Percentiles rank a stretch among this genome's conserved stretches.
These are phyloP conservation scores for Choloepus didactylus DNA, from an alignment of 2,797 vertebrate species.

Conservation along the genomic window DNA sequence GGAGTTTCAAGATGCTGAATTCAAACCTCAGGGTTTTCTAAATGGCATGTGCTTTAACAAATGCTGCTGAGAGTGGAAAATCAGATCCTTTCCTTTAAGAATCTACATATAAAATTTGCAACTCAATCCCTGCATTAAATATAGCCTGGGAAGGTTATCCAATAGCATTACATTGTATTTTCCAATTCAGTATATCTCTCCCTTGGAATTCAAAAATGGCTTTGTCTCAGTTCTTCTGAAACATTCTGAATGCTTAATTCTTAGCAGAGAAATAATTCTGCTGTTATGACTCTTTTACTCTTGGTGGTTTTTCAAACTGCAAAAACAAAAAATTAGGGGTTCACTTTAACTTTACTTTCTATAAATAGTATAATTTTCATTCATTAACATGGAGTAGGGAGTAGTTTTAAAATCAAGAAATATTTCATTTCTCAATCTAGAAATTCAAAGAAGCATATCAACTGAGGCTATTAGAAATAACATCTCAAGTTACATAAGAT, in stretches of 20 bases:
- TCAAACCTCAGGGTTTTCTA: conserved; percentile 77
- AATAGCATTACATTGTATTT: neutral
- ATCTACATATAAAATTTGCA: conserved; percentile 78
- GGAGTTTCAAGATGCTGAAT: conserved; percentile 52
- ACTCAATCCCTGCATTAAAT: conserved; percentile 59
- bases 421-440: conserved; percentile 48
- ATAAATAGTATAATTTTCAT: conserved; percentile 29
- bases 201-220: conserved; percentile 60
- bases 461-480: conserved; percentile 37
- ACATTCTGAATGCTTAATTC: conserved; percentile 61
- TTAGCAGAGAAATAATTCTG: conserved; percentile 60
- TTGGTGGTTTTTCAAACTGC: conserved; percentile 4
- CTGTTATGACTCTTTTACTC: neutral
- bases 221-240: conserved; percentile 59
- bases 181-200: conserved; percentile 67
- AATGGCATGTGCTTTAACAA: conserved; percentile 63
- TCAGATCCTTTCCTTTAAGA: conserved; percentile 78
- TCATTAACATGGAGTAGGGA: neutral
- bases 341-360: neutral
- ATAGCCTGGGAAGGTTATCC: conserved; percentile 53
- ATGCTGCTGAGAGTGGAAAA: conserved; percentile 77
- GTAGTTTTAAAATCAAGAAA: neutral
- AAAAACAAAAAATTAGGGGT: conserved; percentile 6
- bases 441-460: conserved; percentile 52
- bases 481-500: conserved; percentile 64